A percentile compares a stretch with the other conserved stretches of the same genome.
phyloP scores from a whole-genome alignment of 1,140 invertebrate genomes.

The Calephelis virginiensis region DNA sequence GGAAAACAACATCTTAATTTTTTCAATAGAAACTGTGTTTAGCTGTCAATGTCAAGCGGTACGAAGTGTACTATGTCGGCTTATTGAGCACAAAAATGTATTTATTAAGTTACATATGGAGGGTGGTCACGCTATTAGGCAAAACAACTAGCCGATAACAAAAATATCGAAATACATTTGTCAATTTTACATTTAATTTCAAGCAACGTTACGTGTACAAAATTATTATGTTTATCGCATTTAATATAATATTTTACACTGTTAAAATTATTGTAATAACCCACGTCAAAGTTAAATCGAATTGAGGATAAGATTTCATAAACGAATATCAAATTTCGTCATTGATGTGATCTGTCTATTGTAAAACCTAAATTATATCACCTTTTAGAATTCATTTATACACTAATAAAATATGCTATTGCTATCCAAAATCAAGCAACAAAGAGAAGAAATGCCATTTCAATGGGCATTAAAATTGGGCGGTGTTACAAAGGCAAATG shows the following conservation, averaged over 20 bases:
- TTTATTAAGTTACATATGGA: not conserved
- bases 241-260: not conserved
- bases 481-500: constrained; percentile 72
- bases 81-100: not conserved
- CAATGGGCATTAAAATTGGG: constrained; percentile 76
- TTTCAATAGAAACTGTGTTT: too few species aligned
- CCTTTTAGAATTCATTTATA: constrained; percentile 69
- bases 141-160: too few species aligned
- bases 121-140: too few species aligned
- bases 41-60: too few species aligned
- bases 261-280: not conserved
- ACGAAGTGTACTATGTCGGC: not conserved
- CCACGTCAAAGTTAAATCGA: not conserved
- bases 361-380: constrained; percentile 29
- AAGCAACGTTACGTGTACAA: not conserved
- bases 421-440: constrained; percentile 75
- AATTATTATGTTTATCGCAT: not conserved
- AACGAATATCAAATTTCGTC: constrained; percentile 40
- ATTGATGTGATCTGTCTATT: constrained; percentile 42
- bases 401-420: constrained; percentile 75
- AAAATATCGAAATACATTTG: too few species aligned
- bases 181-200: not conserved
- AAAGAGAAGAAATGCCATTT: constrained; percentile 75
- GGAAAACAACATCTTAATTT: too few species aligned
- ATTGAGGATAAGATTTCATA: not conserved